Base-by-base conservation (phyloP, 2,797 vertebrate species). In the Sebastes miniatus region DNA sequence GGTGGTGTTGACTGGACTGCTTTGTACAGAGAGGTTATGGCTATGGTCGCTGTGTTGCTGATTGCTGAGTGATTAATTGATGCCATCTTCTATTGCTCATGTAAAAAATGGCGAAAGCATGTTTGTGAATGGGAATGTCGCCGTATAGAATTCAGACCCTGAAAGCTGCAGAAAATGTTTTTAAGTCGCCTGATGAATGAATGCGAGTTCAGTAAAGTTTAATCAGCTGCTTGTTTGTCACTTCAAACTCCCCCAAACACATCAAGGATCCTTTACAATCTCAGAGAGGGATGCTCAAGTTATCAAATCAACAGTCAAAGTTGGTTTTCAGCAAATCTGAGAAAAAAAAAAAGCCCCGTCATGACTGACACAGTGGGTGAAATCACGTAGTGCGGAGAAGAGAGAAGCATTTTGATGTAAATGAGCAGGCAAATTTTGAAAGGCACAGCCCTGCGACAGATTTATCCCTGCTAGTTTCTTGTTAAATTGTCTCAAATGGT, bases 351-450 rank as follows among this genome's bases (percentile, higher is more conserved):
- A 39, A 39, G 36, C 36, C 20, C n/a, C 2, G 20, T 25, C 24
- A 50, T 65, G 58, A 61, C 25, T 56, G 3, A 8, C 29, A 34
- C 29, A 20, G 56, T 36, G 47, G 73, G 22, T 65, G 3, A 68
- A 76, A 76, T 83, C 68, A 47, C n/a, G 24, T 58, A 24, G 36
- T 16, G 34, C 3, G 2, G 18, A 61, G 58, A 70, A 68, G 67
- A 29, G 24, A 79, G 36, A 39, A 73, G 27, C 0, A 2, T 66
- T 78, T 69, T 68, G 56, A 76, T 84, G 70, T 80, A 76, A 86
- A 80, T 54, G 71, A 82, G 61, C 75, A 59, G 36, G 71, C 39
- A 54, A 70, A 71, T 67, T 78, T 75, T 73, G 62, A 83, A 66
- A 66, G 8, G 39, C 9, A 63, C 74, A 69, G 25, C 65, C 16